phyloP scores from a whole-genome alignment of 2,113 vertebrate species.

The Chaetura pelagica region DNA sequence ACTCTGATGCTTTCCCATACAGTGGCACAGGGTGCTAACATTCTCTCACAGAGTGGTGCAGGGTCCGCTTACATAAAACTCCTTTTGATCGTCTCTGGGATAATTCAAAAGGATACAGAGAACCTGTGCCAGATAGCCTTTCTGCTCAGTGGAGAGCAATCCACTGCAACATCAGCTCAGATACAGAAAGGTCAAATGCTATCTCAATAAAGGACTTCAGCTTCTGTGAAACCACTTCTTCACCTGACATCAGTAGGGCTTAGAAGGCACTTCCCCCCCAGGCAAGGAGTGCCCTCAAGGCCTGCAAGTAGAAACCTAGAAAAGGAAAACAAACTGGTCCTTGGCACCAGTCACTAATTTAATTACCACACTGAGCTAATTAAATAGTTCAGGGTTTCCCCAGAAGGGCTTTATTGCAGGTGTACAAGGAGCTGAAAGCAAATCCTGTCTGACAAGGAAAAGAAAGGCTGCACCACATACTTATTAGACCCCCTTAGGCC shows the following conservation, averaged over 20 bases:
- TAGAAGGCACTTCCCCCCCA: neutral
- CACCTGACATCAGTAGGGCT: neutral
- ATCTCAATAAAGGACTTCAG: neutral
- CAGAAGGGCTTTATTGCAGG: neutral
- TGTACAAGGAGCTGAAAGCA: neutral
- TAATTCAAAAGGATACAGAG: neutral
- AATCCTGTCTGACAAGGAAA: neutral
- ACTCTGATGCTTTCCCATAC: neutral
- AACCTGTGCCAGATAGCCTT: neutral
- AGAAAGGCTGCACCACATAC: neutral
- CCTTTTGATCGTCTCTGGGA: neutral
- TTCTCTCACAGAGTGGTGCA: neutral
- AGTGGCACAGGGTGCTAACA: neutral
- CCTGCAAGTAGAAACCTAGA: neutral
- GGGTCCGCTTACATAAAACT: neutral
- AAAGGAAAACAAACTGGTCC: neutral
- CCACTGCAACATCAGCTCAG: neutral
- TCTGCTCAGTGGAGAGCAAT: neutral
- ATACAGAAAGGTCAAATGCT: neutral
- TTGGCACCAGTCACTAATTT: neutral
- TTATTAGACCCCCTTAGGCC: neutral
- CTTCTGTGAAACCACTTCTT: neutral
- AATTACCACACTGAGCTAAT: neutral
- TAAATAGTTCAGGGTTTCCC: neutral
- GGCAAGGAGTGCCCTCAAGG: neutral